A percentile compares a stretch with the other conserved stretches of the same genome.
Evolutionary conservation across 1,140 invertebrate species (phyloP).

Genomic region (Idris sp.): DNA sequence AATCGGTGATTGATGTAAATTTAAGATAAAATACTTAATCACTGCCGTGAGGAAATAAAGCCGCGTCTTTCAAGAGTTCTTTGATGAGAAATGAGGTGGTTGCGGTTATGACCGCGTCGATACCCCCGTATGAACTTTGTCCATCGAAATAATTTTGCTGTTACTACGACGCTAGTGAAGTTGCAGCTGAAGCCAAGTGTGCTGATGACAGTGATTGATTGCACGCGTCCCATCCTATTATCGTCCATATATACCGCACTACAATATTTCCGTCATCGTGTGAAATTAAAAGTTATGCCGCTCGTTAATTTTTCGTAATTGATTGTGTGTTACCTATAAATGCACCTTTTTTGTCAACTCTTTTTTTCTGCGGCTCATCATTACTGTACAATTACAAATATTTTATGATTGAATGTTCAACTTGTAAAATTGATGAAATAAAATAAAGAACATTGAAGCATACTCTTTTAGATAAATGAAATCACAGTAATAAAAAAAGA

Average conservation of each 20-base stretch:
- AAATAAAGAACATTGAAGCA: no score
- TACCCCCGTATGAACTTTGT: slow-evolving; percentile 60
- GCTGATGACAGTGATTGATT: slow-evolving; percentile 60
- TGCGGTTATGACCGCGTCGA: slow-evolving; percentile 37
- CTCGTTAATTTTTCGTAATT: slow-evolving; percentile 55
- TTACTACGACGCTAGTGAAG: slow-evolving; percentile 40
- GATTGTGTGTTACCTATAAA: no score
- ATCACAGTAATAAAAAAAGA: no score
- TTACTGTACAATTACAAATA: no score
- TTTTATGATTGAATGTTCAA: no score
- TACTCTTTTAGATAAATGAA: no score
- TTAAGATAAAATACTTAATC: slow-evolving; percentile 29
- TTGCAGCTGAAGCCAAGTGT: slow-evolving; percentile 41
- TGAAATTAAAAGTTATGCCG: slow-evolving; percentile 47
- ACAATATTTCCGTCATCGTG: slow-evolving; percentile 55
- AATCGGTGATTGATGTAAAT: slow-evolving; percentile 7
- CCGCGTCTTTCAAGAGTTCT: slow-evolving; percentile 42
- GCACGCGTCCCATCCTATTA: slow-evolving; percentile 48
- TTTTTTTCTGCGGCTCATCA: no score
- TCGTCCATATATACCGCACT: slow-evolving; percentile 36
- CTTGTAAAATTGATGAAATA: no score
- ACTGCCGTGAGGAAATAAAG: slow-evolving; percentile 14
- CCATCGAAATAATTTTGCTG: slow-evolving; percentile 55
- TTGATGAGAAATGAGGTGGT: slow-evolving; percentile 49
- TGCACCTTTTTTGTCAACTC: no score